These are phyloP conservation scores for Paratilapia polleni DNA, from an alignment of 2,113 vertebrate species.

Conservation along the genomic window DNA sequence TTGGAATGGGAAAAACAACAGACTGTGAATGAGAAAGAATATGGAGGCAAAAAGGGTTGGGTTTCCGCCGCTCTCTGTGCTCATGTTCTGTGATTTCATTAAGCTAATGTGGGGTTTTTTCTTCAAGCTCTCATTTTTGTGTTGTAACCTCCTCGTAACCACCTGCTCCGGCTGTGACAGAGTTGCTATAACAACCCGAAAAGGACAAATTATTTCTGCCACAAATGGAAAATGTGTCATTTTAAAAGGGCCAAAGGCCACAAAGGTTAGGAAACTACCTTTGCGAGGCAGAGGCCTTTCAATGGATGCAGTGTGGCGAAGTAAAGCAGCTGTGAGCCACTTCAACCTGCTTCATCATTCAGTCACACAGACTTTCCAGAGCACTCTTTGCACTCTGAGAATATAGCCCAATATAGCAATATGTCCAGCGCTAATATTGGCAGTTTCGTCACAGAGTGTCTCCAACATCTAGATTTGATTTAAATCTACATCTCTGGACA, in stretches of 20 bases:
- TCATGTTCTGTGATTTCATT: background rate
- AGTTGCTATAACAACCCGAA: background rate
- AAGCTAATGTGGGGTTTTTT: background rate
- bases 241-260: background rate
- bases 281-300: background rate
- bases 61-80: background rate
- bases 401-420: background rate
- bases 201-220: background rate
- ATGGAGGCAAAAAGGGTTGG: background rate
- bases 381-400: background rate
- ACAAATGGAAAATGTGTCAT: background rate
- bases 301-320: background rate
- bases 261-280: background rate
- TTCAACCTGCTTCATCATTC: background rate
- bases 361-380: background rate
- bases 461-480: background rate
- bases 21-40: no score
- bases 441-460: background rate
- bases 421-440: conserved; percentile 1
- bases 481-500: background rate
- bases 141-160: background rate
- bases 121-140: background rate
- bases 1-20: no score
- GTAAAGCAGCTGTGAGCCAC: background rate
- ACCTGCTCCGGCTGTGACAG: background rate